Base-by-base conservation (phyloP, 2,797 vertebrate species). In the Perodicticus potto region DNA sequence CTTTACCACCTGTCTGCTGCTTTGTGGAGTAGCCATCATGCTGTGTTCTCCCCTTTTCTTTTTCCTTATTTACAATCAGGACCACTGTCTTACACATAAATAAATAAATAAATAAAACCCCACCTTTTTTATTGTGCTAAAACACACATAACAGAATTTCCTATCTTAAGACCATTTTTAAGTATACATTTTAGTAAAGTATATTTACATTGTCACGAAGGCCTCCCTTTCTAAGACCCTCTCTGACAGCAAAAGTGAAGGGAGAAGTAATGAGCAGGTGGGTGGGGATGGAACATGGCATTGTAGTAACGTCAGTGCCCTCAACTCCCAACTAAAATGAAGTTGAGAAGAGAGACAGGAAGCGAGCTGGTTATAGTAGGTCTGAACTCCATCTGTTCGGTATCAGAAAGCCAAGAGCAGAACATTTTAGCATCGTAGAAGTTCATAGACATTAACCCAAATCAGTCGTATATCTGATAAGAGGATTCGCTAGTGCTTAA, bases 301-400 rank as follows among this genome's bases (percentile, higher is more conserved):
- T 85, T 81, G 81, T 14, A 9, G 10, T 32, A 81, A 61, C 11
- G 76, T 2, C 32, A 83, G 43, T 72, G 27, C 78, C 23, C 76
- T n/a, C 37, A 83, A 76, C 34, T 73, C 76, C 37, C 37, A 83
- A 80, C 32, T 73, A 74, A 96, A 89, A 76, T 70, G 82, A 23
- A 49, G 19, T 37, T 86, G 73, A 86, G 57, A 86, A 91, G 70
- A 95, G 61, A 85, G 59, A 45, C 16, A 53, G n/a, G 10, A 17
- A 53, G 32, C 49, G 23, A 88, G 22, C 16, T 74, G 2, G 55
- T 70, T 88, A 25, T 7, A 22, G 19, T 63, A 25, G 29, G 32
- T 40, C 37, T 5, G 57, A 88, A 45, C 27, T 72, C 57, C 22
- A 61, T 86, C 78, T 59, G 29, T 81, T 65, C 1, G 3, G 65